phyloP scores from a whole-genome alignment of 2,113 vertebrate species.

The Hucho hucho region DNA sequence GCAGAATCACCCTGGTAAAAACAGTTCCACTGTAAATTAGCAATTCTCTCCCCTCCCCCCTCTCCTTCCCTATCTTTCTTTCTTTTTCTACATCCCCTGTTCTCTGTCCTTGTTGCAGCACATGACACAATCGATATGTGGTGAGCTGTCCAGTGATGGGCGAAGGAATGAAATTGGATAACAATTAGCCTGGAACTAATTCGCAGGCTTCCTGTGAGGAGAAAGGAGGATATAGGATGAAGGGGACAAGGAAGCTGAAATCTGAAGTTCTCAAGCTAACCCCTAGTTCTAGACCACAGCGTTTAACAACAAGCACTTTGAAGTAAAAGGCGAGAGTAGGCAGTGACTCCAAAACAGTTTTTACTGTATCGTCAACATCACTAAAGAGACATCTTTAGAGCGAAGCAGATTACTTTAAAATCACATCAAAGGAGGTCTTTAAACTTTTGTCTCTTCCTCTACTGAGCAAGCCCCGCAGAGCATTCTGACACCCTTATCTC shows the following conservation, averaged over 20 bases:
- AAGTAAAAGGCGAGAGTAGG: not conserved
- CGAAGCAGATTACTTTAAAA: slow-evolving; percentile 8
- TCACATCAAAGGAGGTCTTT: slow-evolving; percentile 8
- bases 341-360: slow-evolving; percentile 2
- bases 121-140: not conserved
- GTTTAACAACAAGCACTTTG: not conserved
- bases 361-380: slow-evolving; percentile 4
- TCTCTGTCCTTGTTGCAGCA: not conserved
- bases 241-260: not conserved
- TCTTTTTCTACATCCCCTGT: not conserved
- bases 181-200: not conserved
- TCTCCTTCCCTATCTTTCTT: not conserved
- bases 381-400: not conserved
- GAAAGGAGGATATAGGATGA: not conserved
- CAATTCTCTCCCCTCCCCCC: not conserved
- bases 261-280: not conserved
- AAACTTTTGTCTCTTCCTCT: slow-evolving; percentile 9
- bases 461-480: not conserved
- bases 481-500: slow-evolving; percentile 11
- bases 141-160: not conserved
- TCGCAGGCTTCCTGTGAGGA: not conserved
- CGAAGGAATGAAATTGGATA: not conserved
- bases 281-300: not conserved
- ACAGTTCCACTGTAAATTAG: not conserved
- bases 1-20: not conserved